Evolutionary conservation across 2,113 vertebrate species (phyloP), one percentile per base, ranked within the genome.

Genomic region (Misgurnus mizolepis): DNA sequence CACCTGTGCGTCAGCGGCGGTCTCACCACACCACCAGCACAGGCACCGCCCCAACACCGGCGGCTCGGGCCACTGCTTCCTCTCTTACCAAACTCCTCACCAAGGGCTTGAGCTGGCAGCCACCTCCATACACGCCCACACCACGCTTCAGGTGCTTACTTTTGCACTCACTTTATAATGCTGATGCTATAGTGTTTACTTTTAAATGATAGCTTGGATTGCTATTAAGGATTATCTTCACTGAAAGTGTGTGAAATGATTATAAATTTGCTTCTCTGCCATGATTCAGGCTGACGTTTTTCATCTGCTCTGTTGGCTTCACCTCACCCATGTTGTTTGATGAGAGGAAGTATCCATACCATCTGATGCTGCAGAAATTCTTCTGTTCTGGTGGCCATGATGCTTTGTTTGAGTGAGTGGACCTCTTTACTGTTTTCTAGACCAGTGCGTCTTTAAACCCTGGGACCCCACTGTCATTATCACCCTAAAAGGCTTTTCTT

Each of bases 291-390:
- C 84, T 98, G 87, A 98, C 96, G 1, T 98, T 98, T 90, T 98
- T 97, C 89, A 98, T 98, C 88, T 98, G 96, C 89, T 97, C 96
- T 3, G 96, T 98, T 88, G 96, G 96, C 47, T 98, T 98, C 85
- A 98, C 96, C 17, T 98, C 96, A 1, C 96, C 96, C 64, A 98
- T 98, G 96, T 79, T 98, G 80, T 98, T 98, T 87, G 96, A 98
- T 84, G 96, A 98, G 87, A 92, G 96, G 70, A 98, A 98, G 82
- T 98, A 97, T 78, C 96, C 96, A 3, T 98, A 98, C 88, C 96
- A 98, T 82, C 94, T 98, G 56, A 98, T 98, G 96, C 90, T 98
- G 78, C 96, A 98, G 85, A 98, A 98, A 88, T 98, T 98, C 91
- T 95, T 97, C 76, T 97, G 96, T 80, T 98, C 96, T 69, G 96